These are phyloP conservation scores for Hipposideros armiger DNA, from an alignment of 2,113 vertebrate genomes.

Conservation along the genomic window DNA sequence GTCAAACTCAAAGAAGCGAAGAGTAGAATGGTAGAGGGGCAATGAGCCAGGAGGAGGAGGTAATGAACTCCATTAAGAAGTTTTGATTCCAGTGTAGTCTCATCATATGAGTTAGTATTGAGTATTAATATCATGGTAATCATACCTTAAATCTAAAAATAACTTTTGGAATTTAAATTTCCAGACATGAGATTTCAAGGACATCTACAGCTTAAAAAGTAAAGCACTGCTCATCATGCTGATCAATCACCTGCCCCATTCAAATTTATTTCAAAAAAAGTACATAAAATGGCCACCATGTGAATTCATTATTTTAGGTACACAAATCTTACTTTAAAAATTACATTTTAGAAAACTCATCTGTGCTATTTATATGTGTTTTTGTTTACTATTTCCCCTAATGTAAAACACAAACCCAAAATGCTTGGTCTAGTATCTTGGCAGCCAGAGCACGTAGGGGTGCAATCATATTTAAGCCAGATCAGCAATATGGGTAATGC, in stretches of 20 bases:
- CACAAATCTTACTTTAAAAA: neutral
- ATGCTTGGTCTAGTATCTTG: neutral
- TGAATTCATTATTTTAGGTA: conserved; percentile 24
- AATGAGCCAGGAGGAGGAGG: neutral
- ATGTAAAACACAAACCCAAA: neutral
- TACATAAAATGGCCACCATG: neutral
- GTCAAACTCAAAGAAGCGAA: neutral
- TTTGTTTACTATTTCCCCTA: conserved; percentile 28
- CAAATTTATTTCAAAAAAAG: conserved; percentile 22
- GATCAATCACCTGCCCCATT: neutral
- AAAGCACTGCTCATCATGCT: neutral
- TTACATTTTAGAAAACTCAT: conserved; percentile 9
- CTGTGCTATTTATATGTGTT: neutral
- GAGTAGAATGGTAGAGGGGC: neutral
- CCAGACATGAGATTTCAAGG: conserved; percentile 9
- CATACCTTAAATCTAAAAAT: conserved; percentile 33
- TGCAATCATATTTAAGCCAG: neutral
- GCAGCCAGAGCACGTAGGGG: neutral
- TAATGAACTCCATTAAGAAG: conserved; percentile 55
- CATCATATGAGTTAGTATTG: conserved; percentile 1
- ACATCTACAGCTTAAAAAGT: neutral
- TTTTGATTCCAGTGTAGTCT: conserved; percentile 5
- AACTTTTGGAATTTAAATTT: neutral
- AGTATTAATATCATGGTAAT: neutral
- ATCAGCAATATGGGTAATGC: neutral